These are phyloP conservation scores for Radopholus similis DNA, from an alignment of 1,140 invertebrate genomes.

Conservation along the genomic window DNA sequence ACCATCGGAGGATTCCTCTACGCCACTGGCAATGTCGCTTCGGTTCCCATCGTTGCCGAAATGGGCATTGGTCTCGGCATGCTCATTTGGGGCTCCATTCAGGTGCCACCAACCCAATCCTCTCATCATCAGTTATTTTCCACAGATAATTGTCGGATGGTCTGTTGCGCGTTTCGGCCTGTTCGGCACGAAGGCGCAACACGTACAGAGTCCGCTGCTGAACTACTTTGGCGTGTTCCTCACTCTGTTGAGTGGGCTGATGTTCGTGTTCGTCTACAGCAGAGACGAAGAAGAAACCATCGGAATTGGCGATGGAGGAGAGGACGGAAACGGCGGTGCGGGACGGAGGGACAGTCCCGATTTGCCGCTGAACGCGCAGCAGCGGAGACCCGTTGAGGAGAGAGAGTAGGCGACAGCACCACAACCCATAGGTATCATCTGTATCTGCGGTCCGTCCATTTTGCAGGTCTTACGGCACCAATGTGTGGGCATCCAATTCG, in stretches of 20 bases:
- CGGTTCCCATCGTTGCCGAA: conserved; percentile 28
- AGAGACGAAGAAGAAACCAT: conserved; percentile 10
- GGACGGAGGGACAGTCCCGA: neutral
- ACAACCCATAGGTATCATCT: too few relatives aligned
- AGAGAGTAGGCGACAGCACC: neutral
- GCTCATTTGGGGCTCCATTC: conserved; percentile 33
- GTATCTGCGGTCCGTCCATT: neutral
- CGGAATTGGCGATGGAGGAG: neutral
- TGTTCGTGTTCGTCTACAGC: conserved; percentile 46
- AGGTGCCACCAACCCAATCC: conserved; percentile 13
- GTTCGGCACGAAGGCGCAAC: conserved; percentile 46
- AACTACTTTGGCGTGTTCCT: conserved; percentile 49
- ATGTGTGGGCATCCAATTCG: neutral
- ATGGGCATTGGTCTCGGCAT: conserved; percentile 31
- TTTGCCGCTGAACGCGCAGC: neutral
- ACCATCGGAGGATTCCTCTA: conserved; percentile 51
- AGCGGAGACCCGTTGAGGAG: too few relatives aligned
- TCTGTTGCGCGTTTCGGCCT: conserved; percentile 53
- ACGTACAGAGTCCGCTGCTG: conserved; percentile 31
- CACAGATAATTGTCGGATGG: conserved; percentile 54
- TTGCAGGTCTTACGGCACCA: neutral
- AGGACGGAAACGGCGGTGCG: neutral
- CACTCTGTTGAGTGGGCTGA: conserved; percentile 47
- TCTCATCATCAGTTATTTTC: too few relatives aligned
- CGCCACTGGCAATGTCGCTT: conserved; percentile 43